Evolutionary conservation across 2,797 vertebrate genomes (phyloP).

Genomic region (Graptemys geographica): DNA sequence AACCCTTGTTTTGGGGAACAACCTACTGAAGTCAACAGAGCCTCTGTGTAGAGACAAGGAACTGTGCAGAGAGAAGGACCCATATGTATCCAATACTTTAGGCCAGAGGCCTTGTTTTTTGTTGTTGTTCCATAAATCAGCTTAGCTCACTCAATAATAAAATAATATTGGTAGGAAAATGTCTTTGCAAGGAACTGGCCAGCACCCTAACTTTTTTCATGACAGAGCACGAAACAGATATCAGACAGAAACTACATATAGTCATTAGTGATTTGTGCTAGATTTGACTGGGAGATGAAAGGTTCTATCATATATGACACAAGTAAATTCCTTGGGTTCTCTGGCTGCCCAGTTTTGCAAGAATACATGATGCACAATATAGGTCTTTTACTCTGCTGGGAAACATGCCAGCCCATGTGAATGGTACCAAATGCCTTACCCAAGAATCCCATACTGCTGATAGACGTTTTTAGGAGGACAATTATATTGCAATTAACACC

Average conservation of each 20-base stretch:
- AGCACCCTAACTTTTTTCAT: fast-evolving
- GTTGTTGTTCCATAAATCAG: neutral
- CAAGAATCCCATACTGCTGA: neutral
- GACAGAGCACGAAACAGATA: neutral
- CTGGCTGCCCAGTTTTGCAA: neutral
- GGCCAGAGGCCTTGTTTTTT: neutral
- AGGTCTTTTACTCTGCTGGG: neutral
- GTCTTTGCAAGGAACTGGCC: neutral
- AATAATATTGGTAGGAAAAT: neutral
- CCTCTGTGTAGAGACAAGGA: fast-evolving
- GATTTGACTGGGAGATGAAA: fast-evolving
- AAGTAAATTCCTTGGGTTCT: neutral
- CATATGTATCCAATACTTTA: neutral
- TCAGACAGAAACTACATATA: neutral
- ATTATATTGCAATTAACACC: neutral
- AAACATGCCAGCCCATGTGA: neutral
- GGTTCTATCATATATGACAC: neutral
- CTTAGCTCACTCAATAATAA: neutral
- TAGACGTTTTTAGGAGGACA: neutral
- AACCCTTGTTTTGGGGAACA: neutral
- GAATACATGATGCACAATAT: neutral
- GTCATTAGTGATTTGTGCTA: neutral
- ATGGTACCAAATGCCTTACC: neutral
- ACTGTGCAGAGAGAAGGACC: neutral
- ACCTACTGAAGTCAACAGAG: neutral